Conservation (phyloP, 2,797 vertebrate species). For the Naso thynnoides region DNA sequence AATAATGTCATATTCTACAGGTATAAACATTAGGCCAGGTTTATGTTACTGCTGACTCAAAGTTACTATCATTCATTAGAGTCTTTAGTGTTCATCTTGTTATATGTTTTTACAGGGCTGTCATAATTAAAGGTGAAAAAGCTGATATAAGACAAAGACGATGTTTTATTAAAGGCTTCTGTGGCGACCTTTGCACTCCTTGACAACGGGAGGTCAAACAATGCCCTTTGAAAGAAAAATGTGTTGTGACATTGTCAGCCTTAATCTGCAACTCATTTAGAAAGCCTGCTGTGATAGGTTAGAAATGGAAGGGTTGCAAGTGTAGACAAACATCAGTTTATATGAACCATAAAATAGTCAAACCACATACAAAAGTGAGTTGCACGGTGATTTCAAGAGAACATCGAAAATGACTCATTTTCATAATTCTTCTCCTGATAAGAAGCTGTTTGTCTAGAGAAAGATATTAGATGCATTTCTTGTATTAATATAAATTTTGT, state of each 20-base stretch:
- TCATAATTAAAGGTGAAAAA: background rate
- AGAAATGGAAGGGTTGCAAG: background rate
- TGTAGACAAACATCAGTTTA: background rate
- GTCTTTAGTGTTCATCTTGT: background rate
- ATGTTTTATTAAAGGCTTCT: slow-evolving; percentile 27
- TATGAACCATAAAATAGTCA: background rate
- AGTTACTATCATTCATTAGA: background rate
- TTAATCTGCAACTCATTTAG: slow-evolving; percentile 63
- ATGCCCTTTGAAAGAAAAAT: slow-evolving; percentile 78
- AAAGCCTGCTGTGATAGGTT: slow-evolving; percentile 44
- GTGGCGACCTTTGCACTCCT: slow-evolving; percentile 61
- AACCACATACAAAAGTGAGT: background rate
- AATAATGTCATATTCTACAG: background rate
- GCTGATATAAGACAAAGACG: background rate
- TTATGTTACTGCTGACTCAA: background rate
- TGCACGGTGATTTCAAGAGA: background rate
- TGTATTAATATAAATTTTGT: background rate
- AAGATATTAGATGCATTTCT: background rate
- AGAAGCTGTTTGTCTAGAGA: background rate
- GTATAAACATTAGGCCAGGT: background rate
- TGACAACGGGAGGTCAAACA: slow-evolving; percentile 72
- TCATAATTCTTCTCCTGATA: background rate
- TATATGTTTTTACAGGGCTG: background rate
- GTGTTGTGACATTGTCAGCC: slow-evolving; percentile 81
- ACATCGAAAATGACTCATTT: background rate